These are phyloP conservation scores for Hypomecis punctinalis DNA, from an alignment of 2,888 invertebrate genomes.

Conservation along the genomic window DNA sequence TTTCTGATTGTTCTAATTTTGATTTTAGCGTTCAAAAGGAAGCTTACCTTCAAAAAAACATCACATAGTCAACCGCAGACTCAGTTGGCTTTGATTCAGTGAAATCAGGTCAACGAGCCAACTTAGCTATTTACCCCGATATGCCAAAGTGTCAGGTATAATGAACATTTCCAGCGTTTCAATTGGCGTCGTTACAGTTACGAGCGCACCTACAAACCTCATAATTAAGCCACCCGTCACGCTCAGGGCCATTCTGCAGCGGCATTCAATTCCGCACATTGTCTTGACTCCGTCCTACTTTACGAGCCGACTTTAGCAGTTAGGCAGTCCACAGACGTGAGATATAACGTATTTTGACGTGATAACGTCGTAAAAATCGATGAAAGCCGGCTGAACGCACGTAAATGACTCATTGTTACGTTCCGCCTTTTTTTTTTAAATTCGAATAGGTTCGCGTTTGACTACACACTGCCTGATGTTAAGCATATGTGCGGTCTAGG, in stretches of 20 bases:
- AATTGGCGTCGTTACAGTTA: conserved; percentile 10
- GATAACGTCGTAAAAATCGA: no score
- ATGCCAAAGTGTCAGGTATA: background rate
- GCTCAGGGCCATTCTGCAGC: conserved; percentile 15
- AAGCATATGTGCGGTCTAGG: no score
- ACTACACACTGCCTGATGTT: no score
- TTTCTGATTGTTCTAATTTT: no score
- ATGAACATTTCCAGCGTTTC: conserved; percentile 2
- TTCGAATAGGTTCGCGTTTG: no score
- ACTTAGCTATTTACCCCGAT: background rate
- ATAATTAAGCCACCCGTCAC: conserved; percentile 14
- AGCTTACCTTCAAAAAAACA: no score
- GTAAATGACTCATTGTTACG: no score
- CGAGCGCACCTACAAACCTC: conserved; percentile 11
- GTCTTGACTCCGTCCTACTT: conserved; percentile 17
- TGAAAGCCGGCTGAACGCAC: no score
- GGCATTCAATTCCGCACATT: conserved; percentile 12
- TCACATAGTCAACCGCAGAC: no score
- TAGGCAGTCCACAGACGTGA: background rate
- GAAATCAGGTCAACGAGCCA: conserved; percentile 3
- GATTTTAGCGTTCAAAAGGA: no score
- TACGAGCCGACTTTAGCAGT: background rate
- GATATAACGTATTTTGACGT: no score
- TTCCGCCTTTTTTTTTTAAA: no score
- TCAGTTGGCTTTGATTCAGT: background rate